Evolutionary conservation across 2,797 vertebrate genomes (phyloP), one percentile per base, ranked within the genome.

Genomic region (Balearica regulorum): DNA sequence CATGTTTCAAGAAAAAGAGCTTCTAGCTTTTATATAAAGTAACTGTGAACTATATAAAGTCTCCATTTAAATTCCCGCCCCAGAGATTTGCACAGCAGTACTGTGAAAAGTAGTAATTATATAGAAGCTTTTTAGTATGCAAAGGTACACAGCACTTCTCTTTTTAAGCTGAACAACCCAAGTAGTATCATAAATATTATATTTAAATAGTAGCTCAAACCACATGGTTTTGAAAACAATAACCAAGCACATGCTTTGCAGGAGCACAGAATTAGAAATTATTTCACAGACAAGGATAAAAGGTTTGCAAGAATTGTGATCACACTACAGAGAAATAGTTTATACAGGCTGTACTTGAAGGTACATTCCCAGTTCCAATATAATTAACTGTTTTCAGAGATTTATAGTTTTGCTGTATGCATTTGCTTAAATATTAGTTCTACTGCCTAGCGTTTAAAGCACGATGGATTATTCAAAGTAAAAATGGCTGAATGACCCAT

Each of bases 381-480:
- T 83, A 96, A 96, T 95, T 89, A 95, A 92, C 95, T 76, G 78
- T 82, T 96, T 97, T 66, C 83, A 80, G 65, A 93, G 93, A 95
- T 95, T 96, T 96, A 90, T 82, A 94, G 95, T 93, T 96, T 92
- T 95, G 85, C 89, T 3, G 46, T 79, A 87, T 92, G 77, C 85
- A 72, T 95, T 96, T 95, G 94, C 95, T 96, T 95, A 89, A 96
- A 96, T 93, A 95, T 96, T 92, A 97, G 96, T 92, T 91, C 80
- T 87, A 83, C 87, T 96, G 87, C 79, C 84, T 88, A 69, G 77
- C 11, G 3, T 79, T 95, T 94, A 93, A 92, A 95, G 78, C 53
- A 80, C 10, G 22, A 95, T 48, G 66, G 93, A 94, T 89, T 91
- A 61, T 72, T 96, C 89, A 78, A 93, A 93, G 75, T 83, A 81